Evolutionary conservation across 2,113 vertebrate species (phyloP), one percentile per base, ranked within the genome.

Genomic region (Dicrurus megarhynchus): DNA sequence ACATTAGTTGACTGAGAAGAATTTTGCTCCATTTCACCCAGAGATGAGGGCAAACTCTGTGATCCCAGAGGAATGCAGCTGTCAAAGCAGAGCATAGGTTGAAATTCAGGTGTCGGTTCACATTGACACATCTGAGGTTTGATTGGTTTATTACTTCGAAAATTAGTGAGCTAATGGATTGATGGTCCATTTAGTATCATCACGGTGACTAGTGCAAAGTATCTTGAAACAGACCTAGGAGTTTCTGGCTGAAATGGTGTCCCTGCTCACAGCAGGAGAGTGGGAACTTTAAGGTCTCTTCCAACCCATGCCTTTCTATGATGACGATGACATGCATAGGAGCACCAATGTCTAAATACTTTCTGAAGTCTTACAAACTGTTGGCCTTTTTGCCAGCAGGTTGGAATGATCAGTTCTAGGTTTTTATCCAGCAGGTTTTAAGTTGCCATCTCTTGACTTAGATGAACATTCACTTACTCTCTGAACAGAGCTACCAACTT

Each of bases 91-190:
- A 93, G 64, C n/a, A 8, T 26, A 56, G 56, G 27, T 41, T 90
- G 47, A 91, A 91, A 85, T 88, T 90, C 53, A 77, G 79, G 26
- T 88, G 90, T 88, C 68, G 2, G 60, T 67, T 95, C 80, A 75
- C 0, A 1, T 67, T 39, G 60, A 75, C 7, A 22, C 7, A 44
- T 83, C 50, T 63, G 30, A 76, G 50, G 39, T 67, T 85, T 89
- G 67, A 80, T 56, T 65, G 78, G 88, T 90, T 82, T 73, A 76
- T 87, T 87, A 42, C 55, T 90, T 94, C 75, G 79, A 90, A 92
- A 97, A 90, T 86, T 74, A 74, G 42, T 77, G 50, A 69, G 6
- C 37, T 79, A 79, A 49, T 82, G 74, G 52, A 26, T 46, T 68
- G 32, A 46, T 35, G 30, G 46, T 63, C 37, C 16, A 3, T 92